Evolutionary conservation across 2,888 invertebrate species (phyloP).

Genomic region (Nephrocerus scutellatus): DNA sequence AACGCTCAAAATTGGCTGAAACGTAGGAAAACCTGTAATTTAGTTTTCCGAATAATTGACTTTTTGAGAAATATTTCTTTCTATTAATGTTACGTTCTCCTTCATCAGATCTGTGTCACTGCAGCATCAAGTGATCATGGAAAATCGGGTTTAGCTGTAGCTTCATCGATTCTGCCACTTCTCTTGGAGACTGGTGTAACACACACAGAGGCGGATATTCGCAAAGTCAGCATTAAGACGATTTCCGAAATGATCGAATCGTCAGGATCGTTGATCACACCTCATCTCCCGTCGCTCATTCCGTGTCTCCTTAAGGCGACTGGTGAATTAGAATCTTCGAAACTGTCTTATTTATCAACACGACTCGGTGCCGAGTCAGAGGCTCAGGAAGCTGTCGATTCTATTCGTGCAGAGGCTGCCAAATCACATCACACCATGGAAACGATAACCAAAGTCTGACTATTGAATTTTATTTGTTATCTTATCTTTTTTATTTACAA

Average conservation of each 20-base stretch:
- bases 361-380: conserved; percentile 62
- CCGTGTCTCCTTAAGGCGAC: conserved; percentile 80
- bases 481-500: not conserved
- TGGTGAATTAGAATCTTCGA: conserved; percentile 75
- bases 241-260: conserved; percentile 78
- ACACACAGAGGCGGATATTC: conserved; percentile 70
- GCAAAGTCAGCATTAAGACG: conserved; percentile 74
- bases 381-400: conserved; percentile 70
- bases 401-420: conserved; percentile 70
- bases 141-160: conserved; percentile 64
- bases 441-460: conserved; percentile 68
- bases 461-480: not conserved
- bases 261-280: conserved; percentile 70
- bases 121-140: conserved; percentile 63
- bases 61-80: not conserved
- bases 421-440: conserved; percentile 83
- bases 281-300: conserved; percentile 72
- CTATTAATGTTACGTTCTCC: conserved; percentile 1
- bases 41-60: not conserved
- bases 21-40: not conserved
- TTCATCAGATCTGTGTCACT: conserved; percentile 59
- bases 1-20: not conserved
- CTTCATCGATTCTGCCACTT: conserved; percentile 70
- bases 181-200: conserved; percentile 73
- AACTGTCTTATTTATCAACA: conserved; percentile 73